Conservation (phyloP, 2,797 vertebrate genomes). For the Carapus acus region DNA sequence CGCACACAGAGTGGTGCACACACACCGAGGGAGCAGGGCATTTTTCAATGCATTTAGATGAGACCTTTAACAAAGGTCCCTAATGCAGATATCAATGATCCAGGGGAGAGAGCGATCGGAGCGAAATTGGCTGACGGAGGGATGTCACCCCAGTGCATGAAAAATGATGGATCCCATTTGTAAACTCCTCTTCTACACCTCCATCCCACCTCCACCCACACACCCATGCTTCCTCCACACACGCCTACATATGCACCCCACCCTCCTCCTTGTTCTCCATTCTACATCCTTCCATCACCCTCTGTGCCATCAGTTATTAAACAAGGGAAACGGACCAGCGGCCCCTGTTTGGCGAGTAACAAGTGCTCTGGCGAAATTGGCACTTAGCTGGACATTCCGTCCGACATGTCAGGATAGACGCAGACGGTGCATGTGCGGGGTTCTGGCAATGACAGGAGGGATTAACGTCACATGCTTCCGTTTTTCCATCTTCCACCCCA, state of each 20-base stretch:
- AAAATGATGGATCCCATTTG: conserved; percentile 80
- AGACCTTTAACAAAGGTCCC: conserved; percentile 82
- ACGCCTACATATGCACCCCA: background rate
- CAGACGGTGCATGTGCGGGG: conserved; percentile 45
- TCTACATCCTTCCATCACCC: conserved; percentile 8
- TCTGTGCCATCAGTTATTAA: conserved; percentile 54
- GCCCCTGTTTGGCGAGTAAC: conserved; percentile 61
- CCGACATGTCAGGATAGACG: conserved; percentile 53
- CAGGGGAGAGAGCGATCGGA: conserved; percentile 71
- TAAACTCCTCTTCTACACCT: conserved; percentile 60
- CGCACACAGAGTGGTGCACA: conserved; percentile 56
- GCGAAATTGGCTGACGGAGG: conserved; percentile 75
- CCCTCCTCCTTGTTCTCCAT: too few relatives aligned
- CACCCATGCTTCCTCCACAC: conserved; percentile 17
- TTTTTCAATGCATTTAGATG: conserved; percentile 86
- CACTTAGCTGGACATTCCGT: conserved; percentile 66
- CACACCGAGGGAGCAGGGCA: conserved; percentile 63
- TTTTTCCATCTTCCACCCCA: conserved; percentile 51
- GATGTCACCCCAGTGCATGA: conserved; percentile 75
- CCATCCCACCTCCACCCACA: conserved; percentile 20
- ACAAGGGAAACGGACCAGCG: conserved; percentile 59
- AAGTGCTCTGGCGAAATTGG: conserved; percentile 65
- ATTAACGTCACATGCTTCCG: conserved; percentile 66
- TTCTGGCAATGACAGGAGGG: conserved; percentile 62
- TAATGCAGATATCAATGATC: conserved; percentile 82